phyloP scores from a whole-genome alignment of 2,113 vertebrate species.

The Forbesichthys agassizii region DNA sequence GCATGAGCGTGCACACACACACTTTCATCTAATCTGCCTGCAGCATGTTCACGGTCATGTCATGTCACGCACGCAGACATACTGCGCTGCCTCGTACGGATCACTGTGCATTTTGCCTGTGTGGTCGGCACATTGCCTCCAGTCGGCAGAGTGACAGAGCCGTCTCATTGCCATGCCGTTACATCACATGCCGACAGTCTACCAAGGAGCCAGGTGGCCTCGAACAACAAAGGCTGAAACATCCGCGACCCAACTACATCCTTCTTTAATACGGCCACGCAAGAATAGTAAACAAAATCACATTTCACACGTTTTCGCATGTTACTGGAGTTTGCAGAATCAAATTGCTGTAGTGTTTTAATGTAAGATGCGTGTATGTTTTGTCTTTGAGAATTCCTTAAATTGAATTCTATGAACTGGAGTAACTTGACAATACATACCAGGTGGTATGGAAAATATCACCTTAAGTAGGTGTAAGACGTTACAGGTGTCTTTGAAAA shows the following conservation, averaged over 20 bases:
- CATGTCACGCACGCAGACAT: constrained; percentile 7
- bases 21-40: not conserved
- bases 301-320: not conserved
- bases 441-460: too few species aligned
- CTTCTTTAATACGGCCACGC: constrained; percentile 14
- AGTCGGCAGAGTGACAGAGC: constrained; percentile 58
- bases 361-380: not conserved
- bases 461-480: too few species aligned
- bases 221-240: constrained; percentile 26
- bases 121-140: constrained; percentile 41
- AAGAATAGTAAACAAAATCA: not conserved
- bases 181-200: constrained; percentile 68
- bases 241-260: constrained; percentile 8
- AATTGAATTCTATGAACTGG: too few species aligned
- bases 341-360: too few species aligned
- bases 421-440: too few species aligned
- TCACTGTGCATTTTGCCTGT: constrained; percentile 53
- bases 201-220: constrained; percentile 66
- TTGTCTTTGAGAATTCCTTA: too few species aligned
- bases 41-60: not conserved
- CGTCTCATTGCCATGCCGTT: constrained; percentile 63
- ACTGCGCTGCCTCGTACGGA: constrained; percentile 15
- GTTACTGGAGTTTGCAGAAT: not conserved
- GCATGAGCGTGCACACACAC: not conserved
- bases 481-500: too few species aligned